Base-by-base conservation (phyloP, 2,888 invertebrate species). In the Lasioglossum marginatum region DNA sequence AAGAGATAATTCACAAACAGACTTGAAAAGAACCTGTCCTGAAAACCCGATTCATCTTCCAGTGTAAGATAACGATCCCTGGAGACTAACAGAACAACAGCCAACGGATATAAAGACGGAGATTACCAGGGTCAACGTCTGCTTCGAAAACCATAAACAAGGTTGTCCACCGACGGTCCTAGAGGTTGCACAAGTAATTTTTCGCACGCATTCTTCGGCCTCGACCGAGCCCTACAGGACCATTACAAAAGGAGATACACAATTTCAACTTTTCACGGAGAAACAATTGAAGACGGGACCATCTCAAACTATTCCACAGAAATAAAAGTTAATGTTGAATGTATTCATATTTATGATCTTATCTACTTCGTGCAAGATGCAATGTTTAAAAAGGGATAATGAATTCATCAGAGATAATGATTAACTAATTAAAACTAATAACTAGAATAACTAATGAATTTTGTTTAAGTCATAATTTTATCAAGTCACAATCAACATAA, bases 71-170 rank as follows among this genome's bases (percentile, higher is more conserved):
- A 70, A 70, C 70, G 70, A 70, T 70, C 70, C 70, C 70, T n/a
- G 37, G 70, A 70, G 70, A 70, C 37, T 70, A 40, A 70, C 37
- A 70, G 70, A 70, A n/a, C 37, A 70, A 40, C 40, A 70, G 70
- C 40, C 70, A 70, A 70, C 70, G 37, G 40, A 70, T 40, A 70
- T 70, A 70, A 70, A 70, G 40, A 40, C 70, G 37, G 40, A 70
- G 70, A 70, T 70, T 70, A 70, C 70, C n/a, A 70, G 70, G 70
- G 70, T 70, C 70, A 70, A 40, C 70, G 37, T 70, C 70, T 70
- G 70, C 70, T 70, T 70, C 70, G 70, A 40, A 40, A 70, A 70
- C 70, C 70, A 70, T 70, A 70, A 70, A 70, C 70, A 70, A 70
- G 70, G 70, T 70, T 70, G 70, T 70, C 40, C 40, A 40, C 3